Percentiles rank a stretch among this genome's conserved stretches.
Evolutionary conservation across 2,113 vertebrate genomes (phyloP).

Genomic region (Ploceus nigricollis): DNA sequence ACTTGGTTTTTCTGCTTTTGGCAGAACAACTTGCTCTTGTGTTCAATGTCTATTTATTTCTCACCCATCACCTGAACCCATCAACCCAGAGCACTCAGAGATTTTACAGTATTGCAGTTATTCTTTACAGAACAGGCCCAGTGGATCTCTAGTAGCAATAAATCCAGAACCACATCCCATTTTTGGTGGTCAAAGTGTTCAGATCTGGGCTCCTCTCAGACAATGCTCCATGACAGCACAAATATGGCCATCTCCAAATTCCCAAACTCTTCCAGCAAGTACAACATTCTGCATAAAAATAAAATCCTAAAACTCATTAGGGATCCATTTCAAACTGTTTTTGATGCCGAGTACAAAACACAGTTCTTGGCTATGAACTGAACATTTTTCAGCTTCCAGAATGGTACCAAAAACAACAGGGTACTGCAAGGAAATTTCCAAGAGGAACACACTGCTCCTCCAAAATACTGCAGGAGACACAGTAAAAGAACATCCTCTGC

Average conservation of each 20-base stretch:
- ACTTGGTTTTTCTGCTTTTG: background rate
- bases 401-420: background rate
- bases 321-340: background rate
- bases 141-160: background rate
- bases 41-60: background rate
- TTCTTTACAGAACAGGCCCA: background rate
- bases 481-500: background rate
- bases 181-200: background rate
- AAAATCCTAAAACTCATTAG: background rate
- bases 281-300: background rate
- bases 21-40: background rate
- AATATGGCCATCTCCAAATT: background rate
- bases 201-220: background rate
- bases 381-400: background rate
- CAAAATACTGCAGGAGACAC: background rate
- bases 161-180: rapidly evolving
- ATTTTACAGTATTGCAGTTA: background rate
- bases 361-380: background rate
- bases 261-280: background rate
- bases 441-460: background rate
- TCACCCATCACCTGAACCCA: background rate
- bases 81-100: background rate
- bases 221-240: background rate
- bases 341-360: rapidly evolving
- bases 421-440: background rate